Percentiles rank a stretch among this genome's conserved stretches.
Conservation (phyloP, 2,113 vertebrate species). For the Micronycteris hirsuta region DNA sequence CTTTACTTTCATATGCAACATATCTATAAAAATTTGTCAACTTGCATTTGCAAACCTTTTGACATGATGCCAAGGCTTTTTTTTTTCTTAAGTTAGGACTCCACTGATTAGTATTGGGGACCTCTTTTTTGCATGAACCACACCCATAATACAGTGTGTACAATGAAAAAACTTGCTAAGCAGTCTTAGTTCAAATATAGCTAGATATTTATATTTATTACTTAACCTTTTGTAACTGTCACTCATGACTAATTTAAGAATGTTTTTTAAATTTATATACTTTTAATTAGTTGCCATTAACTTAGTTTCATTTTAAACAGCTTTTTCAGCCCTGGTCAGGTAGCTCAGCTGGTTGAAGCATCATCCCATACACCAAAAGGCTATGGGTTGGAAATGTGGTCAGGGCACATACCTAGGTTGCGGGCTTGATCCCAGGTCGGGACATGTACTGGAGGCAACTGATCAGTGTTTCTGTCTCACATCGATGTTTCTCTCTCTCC, state of each 20-base stretch:
- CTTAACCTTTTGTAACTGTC: slow-evolving; percentile 12
- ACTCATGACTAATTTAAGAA: slow-evolving; percentile 1
- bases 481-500: too few species aligned
- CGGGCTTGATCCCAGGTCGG: too few species aligned
- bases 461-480: too few species aligned
- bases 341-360: too few species aligned
- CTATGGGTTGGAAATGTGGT: too few species aligned
- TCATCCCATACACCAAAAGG: too few species aligned
- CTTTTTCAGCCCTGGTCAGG: neutral
- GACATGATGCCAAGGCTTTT: neutral
- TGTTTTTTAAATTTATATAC: neutral
- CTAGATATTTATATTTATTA: neutral
- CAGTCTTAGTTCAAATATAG: neutral
- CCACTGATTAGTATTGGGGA: neutral
- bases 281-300: neutral
- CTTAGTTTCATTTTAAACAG: slow-evolving; percentile 20
- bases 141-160: neutral
- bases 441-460: too few species aligned
- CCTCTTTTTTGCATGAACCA: neutral
- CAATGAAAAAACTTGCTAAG: neutral
- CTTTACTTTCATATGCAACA: neutral
- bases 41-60: neutral
- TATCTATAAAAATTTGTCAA: neutral
- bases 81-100: neutral
- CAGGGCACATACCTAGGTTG: too few species aligned